These are phyloP conservation scores for Rhingia campestris DNA, from an alignment of 2,888 invertebrate genomes.

Conservation along the genomic window DNA sequence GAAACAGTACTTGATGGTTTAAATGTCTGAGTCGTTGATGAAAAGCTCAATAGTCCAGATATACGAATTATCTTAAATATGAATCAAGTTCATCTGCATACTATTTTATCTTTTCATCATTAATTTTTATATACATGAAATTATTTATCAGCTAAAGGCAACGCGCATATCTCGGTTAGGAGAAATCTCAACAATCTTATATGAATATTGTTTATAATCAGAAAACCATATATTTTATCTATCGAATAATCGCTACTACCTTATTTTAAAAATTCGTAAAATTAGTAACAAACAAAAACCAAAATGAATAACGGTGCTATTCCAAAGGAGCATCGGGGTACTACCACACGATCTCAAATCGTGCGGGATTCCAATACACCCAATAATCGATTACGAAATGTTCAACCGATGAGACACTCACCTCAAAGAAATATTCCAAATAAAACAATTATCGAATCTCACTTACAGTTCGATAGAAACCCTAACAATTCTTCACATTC, in stretches of 20 bases:
- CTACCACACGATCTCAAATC: slow-evolving; percentile 10
- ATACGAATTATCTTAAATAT: not conserved
- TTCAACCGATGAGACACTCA: not conserved
- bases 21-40: not conserved
- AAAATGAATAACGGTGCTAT: slow-evolving; percentile 12
- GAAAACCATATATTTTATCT: not conserved
- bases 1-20: not conserved
- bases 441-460: not conserved
- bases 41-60: not conserved
- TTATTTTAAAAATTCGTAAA: no score
- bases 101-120: not conserved
- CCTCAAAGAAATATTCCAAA: not conserved
- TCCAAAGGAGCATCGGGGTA: not conserved
- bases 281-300: no score
- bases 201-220: not conserved
- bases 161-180: not conserved
- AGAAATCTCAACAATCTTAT: not conserved
- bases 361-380: not conserved
- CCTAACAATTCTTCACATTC: not conserved
- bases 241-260: no score
- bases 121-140: not conserved
- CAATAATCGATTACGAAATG: not conserved
- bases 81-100: not conserved
- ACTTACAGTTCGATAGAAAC: not conserved
- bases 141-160: not conserved